phyloP scores from a whole-genome alignment of 2,113 vertebrate species.

The Nipponia nippon region DNA sequence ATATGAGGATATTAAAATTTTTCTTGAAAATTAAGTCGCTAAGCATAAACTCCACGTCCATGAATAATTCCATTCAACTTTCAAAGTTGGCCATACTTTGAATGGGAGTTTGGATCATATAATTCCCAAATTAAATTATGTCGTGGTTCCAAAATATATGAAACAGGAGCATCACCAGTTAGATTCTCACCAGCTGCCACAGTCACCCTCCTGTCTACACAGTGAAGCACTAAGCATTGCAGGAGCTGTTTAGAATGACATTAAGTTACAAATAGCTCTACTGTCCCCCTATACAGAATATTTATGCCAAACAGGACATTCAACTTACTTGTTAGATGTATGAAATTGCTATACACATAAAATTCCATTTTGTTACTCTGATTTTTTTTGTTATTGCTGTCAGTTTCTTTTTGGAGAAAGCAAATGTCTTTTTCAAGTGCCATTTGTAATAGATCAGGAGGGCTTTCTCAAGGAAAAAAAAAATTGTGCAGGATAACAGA shows the following conservation, averaged over 20 bases:
- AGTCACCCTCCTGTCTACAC: not conserved
- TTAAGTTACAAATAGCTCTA: not conserved
- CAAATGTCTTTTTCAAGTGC: not conserved
- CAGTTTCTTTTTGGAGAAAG: not conserved
- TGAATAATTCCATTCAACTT: not conserved
- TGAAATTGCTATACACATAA: not conserved
- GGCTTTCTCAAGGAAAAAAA: not conserved
- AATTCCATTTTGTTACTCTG: not conserved
- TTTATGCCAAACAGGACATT: not conserved
- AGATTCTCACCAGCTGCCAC: not conserved
- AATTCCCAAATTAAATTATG: not conserved
- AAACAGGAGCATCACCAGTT: not conserved
- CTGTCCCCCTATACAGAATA: not conserved
- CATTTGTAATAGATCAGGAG: not conserved
- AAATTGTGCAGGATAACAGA: not conserved
- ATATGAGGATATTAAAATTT: not conserved
- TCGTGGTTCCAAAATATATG: not conserved
- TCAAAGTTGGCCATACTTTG: not conserved
- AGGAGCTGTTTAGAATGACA: not conserved
- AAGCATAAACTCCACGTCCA: not conserved
- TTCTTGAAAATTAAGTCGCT: not conserved
- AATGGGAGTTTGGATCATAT: not conserved
- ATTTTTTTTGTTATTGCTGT: not conserved
- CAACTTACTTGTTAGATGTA: not conserved
- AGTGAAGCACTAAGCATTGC: not conserved